phyloP scores from a whole-genome alignment of 2,113 vertebrate species.

The Protobothrops mucrosquamatus region DNA sequence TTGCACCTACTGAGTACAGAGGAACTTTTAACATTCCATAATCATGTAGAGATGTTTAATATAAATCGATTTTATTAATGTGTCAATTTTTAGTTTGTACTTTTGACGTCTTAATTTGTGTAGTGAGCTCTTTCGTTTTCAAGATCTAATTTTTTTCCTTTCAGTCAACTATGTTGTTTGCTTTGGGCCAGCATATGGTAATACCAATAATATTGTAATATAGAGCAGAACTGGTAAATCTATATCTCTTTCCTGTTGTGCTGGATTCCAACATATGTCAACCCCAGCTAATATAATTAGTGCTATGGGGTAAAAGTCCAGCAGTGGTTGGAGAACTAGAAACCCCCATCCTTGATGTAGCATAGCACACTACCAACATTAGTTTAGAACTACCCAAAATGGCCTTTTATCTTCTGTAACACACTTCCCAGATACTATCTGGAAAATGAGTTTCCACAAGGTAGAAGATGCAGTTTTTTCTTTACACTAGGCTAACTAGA shows the following conservation, averaged over 20 bases:
- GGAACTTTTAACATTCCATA: conserved; percentile 48
- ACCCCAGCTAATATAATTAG: neutral
- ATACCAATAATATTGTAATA: conserved; percentile 9
- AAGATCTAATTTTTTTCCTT: conserved; percentile 47
- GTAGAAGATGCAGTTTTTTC: neutral
- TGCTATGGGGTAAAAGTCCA: neutral
- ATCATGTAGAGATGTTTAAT: conserved; percentile 66
- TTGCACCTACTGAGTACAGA: conserved; percentile 36
- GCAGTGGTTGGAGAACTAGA: neutral
- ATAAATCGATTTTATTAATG: conserved; percentile 73
- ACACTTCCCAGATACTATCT: conserved; percentile 23
- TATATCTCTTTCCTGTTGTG: neutral
- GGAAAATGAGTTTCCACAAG: conserved; percentile 33
- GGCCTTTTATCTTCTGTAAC: conserved; percentile 25
- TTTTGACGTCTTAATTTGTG: conserved; percentile 47
- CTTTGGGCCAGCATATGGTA: conserved; percentile 45
- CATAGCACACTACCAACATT: conserved; percentile 26
- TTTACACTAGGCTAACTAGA: conserved; percentile 58
- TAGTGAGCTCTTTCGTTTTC: conserved; percentile 57
- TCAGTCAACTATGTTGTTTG: conserved; percentile 48
- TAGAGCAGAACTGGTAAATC: neutral
- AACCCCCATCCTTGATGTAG: neutral
- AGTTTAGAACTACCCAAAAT: conserved; percentile 32
- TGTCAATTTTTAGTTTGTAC: conserved; percentile 65
- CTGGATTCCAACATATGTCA: neutral